phyloP scores from a whole-genome alignment of 2,113 vertebrate genomes.

The Ancistrus triradiatus region DNA sequence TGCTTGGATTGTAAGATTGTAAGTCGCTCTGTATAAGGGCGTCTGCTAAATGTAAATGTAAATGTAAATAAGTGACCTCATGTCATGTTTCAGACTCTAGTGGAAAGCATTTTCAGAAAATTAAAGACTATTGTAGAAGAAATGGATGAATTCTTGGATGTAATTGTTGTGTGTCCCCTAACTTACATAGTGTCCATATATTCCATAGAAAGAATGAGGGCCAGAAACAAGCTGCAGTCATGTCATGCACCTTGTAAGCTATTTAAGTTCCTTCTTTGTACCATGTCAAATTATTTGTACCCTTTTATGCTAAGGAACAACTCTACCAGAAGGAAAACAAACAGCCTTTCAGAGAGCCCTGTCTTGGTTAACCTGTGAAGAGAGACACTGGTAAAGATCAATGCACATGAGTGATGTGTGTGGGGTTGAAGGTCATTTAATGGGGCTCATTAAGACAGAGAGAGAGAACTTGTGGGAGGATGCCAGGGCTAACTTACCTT shows the following conservation, averaged over 20 bases:
- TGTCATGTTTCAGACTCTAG: too few relatives aligned
- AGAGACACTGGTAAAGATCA: constrained; percentile 5
- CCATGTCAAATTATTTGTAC: constrained; percentile 34
- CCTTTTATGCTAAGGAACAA: constrained; percentile 38
- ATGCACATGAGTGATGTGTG: constrained; percentile 42
- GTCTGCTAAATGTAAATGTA: too few relatives aligned
- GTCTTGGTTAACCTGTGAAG: constrained; percentile 27
- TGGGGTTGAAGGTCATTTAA: neutral
- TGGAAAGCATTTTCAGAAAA: too few relatives aligned
- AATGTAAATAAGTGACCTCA: too few relatives aligned
- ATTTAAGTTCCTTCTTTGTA: constrained; percentile 52
- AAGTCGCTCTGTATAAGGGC: too few relatives aligned
- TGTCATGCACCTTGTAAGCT: constrained; percentile 50
- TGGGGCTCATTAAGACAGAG: constrained; percentile 24
- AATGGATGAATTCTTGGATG: too few relatives aligned
- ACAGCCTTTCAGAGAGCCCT: constrained; percentile 39
- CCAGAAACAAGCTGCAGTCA: constrained; percentile 34
- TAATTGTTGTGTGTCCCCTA: too few relatives aligned
- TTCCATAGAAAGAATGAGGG: neutral
- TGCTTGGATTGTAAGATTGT: too few relatives aligned
- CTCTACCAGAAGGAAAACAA: constrained; percentile 48
- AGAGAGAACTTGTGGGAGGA: neutral
- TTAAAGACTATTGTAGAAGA: too few relatives aligned
- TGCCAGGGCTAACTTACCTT: neutral
- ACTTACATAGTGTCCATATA: too few relatives aligned